A percentile compares a stretch with the other conserved stretches of the same genome.
These are phyloP conservation scores for Protobothrops flavoviridis DNA, from an alignment of 2,113 vertebrate species.

Conservation along the genomic window DNA sequence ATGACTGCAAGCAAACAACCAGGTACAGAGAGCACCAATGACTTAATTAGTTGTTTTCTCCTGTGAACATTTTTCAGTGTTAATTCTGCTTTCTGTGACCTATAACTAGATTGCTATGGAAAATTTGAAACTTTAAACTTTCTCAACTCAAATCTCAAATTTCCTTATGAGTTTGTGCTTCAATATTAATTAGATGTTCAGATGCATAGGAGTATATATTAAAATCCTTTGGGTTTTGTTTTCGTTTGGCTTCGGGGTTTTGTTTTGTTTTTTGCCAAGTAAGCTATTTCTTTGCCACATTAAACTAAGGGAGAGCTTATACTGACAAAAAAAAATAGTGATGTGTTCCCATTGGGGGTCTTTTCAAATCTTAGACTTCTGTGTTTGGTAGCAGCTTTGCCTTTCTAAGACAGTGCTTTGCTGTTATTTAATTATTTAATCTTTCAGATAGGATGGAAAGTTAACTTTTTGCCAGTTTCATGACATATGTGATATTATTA, in stretches of 20 bases:
- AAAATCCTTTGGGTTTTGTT: background rate
- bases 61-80: background rate
- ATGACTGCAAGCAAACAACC: background rate
- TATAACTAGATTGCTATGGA: background rate
- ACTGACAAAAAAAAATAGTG: slow-evolving; percentile 7
- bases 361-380: slow-evolving; percentile 18
- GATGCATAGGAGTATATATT: background rate
- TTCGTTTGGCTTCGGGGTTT: background rate
- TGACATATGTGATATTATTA: background rate
- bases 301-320: background rate
- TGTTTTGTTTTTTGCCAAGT: background rate
- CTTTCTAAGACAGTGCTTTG: slow-evolving; percentile 18
- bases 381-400: background rate
- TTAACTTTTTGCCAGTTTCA: slow-evolving; percentile 14
- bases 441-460: slow-evolving; percentile 16
- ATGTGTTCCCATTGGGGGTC: background rate
- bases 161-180: background rate
- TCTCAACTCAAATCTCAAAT: background rate
- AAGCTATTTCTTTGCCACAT: background rate
- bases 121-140: background rate
- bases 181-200: background rate
- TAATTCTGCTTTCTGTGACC: background rate
- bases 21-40: background rate
- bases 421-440: slow-evolving; percentile 13
- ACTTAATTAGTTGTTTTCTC: background rate